Evolutionary conservation across 1,140 invertebrate genomes (phyloP).

Genomic region (Dufourea novaeangliae): DNA sequence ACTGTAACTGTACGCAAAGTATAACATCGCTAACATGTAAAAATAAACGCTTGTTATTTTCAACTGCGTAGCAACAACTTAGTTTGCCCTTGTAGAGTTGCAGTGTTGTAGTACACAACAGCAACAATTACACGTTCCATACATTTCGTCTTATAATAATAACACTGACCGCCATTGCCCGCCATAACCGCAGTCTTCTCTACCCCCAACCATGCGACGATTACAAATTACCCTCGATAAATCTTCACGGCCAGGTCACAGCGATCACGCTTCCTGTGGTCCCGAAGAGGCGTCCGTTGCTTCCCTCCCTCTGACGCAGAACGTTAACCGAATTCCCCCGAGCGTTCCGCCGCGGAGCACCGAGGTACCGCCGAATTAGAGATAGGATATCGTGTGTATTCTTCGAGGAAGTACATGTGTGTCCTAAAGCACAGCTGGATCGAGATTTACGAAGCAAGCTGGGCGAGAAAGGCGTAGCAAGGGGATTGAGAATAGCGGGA

Average conservation of each 20-base stretch:
- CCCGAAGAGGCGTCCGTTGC: too few species aligned
- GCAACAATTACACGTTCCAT: too few species aligned
- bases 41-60: too few species aligned
- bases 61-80: too few species aligned
- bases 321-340: not conserved
- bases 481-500: slow-evolving; percentile 40
- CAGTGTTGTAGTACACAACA: too few species aligned
- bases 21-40: too few species aligned
- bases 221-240: slow-evolving; percentile 5
- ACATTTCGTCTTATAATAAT: too few species aligned
- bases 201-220: not conserved
- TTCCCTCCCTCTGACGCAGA: too few species aligned
- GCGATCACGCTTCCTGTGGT: not conserved
- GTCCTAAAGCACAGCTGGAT: slow-evolving; percentile 72
- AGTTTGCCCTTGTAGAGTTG: too few species aligned
- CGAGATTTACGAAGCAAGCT: slow-evolving; percentile 71
- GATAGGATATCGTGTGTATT: slow-evolving; percentile 60
- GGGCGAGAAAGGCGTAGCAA: slow-evolving; percentile 50
- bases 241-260: not conserved
- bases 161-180: too few species aligned
- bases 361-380: slow-evolving; percentile 31
- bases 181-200: too few species aligned
- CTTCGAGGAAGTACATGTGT: slow-evolving; percentile 55
- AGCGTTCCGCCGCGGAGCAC: not conserved
- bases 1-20: too few species aligned